Evolutionary conservation across 2,797 vertebrate genomes (phyloP).

Genomic region (Numenius phaeopus): DNA sequence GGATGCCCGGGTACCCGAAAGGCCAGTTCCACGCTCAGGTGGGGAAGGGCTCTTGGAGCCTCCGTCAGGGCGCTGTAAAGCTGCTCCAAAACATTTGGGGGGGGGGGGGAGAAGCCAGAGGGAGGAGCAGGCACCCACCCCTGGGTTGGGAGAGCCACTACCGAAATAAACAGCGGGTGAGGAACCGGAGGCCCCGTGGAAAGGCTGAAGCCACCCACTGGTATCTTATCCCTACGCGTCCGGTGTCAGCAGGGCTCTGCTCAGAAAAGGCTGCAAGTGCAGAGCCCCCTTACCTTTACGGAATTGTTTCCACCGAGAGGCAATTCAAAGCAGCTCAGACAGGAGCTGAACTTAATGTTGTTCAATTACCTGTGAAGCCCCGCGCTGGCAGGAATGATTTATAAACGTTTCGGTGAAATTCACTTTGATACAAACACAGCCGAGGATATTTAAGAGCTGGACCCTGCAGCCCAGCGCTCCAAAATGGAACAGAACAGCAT

Average conservation of each 20-base stretch:
- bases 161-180: rapidly evolving
- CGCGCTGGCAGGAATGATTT: neutral
- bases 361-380: constrained; percentile 19
- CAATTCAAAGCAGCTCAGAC: neutral
- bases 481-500: neutral
- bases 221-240: rapidly evolving
- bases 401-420: neutral
- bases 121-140: neutral
- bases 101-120: no score
- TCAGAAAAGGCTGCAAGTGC: neutral
- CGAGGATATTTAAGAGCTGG: neutral
- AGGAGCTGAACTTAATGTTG: neutral
- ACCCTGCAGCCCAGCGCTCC: neutral
- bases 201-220: rapidly evolving
- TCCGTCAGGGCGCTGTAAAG: rapidly evolving
- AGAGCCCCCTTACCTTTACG: neutral
- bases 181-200: neutral
- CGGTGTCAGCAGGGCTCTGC: rapidly evolving
- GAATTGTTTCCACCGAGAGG: neutral
- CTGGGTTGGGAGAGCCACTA: rapidly evolving
- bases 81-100: neutral
- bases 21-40: neutral
- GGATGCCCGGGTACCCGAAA: neutral
- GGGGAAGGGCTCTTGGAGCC: neutral
- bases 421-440: neutral